A percentile compares a stretch with the other conserved stretches of the same genome.
These are phyloP conservation scores for Lymantria dispar DNA, from an alignment of 2,888 invertebrate species.

Conservation along the genomic window DNA sequence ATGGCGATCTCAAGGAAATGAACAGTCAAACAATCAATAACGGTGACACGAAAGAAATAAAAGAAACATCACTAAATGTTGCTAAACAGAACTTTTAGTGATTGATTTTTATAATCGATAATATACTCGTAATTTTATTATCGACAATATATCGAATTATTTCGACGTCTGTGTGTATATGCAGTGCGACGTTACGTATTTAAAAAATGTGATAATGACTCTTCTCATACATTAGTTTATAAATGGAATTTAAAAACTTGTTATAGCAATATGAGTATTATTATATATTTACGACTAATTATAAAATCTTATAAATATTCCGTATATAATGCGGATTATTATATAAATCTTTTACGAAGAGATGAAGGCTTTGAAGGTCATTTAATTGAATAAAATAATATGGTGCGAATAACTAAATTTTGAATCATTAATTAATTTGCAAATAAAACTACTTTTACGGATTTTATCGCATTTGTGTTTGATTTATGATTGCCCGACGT, in stretches of 20 bases:
- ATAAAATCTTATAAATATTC: no score
- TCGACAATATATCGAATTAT: conserved; percentile 11
- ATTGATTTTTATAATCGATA: conserved; percentile 12
- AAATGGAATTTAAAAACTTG: background rate
- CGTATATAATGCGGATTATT: no score
- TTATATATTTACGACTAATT: background rate
- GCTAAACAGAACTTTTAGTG: conserved; percentile 26
- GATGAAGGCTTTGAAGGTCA: no score
- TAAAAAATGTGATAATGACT: conserved; percentile 24
- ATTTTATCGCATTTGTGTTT: no score
- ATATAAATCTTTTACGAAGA: no score
- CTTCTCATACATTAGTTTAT: conserved; percentile 2
- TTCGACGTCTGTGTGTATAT: conserved; percentile 13
- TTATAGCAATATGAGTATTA: background rate
- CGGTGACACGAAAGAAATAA: conserved; percentile 49
- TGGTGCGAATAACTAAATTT: no score
- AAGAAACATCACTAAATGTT: conserved; percentile 62
- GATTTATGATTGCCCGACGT: no score
- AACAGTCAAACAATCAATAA: conserved; percentile 42
- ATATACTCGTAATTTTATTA: conserved; percentile 12
- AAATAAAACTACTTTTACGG: no score
- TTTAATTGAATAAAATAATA: no score
- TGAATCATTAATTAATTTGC: no score
- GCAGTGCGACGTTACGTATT: conserved; percentile 9
- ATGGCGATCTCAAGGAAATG: conserved; percentile 50